Evolutionary conservation across 2,113 vertebrate species (phyloP).

Genomic region (Passer montanus): DNA sequence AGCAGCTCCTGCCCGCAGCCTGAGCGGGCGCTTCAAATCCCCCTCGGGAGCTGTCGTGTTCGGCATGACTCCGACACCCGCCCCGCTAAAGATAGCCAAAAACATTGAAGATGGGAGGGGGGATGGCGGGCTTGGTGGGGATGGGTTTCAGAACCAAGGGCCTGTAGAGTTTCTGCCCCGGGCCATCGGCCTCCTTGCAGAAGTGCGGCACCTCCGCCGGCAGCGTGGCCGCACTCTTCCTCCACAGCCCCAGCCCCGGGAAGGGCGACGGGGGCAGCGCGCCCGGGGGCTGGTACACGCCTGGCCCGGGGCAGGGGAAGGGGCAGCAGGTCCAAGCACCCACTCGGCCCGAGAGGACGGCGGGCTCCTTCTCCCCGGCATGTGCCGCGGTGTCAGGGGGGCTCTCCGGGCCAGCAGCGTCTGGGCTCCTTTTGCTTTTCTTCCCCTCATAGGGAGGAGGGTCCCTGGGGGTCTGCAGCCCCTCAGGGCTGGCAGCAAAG

Average conservation of each 20-base stretch:
- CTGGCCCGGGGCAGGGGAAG: constrained; percentile 87
- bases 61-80: neutral
- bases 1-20: neutral
- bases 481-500: constrained; percentile 58
- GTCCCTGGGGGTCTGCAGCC: constrained; percentile 45
- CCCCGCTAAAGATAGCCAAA: constrained; percentile 88
- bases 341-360: constrained; percentile 72
- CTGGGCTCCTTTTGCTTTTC: constrained; percentile 73
- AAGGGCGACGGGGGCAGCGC: constrained; percentile 73
- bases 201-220: constrained; percentile 73
- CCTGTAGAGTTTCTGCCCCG: constrained; percentile 78
- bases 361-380: constrained; percentile 72
- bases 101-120: constrained; percentile 88
- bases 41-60: neutral
- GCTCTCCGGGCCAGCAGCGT: constrained; percentile 15
- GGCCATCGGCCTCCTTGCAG: constrained; percentile 63
- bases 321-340: constrained; percentile 87
- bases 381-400: neutral
- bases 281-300: constrained; percentile 80
- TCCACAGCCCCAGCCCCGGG: constrained; percentile 80
- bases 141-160: constrained; percentile 96
- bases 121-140: constrained; percentile 88
- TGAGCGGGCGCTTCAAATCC: neutral
- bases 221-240: constrained; percentile 61
- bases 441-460: constrained; percentile 70